A percentile compares a stretch with the other conserved stretches of the same genome.
Evolutionary conservation across 2,888 invertebrate genomes (phyloP).

Genomic region (Euproctis similis): DNA sequence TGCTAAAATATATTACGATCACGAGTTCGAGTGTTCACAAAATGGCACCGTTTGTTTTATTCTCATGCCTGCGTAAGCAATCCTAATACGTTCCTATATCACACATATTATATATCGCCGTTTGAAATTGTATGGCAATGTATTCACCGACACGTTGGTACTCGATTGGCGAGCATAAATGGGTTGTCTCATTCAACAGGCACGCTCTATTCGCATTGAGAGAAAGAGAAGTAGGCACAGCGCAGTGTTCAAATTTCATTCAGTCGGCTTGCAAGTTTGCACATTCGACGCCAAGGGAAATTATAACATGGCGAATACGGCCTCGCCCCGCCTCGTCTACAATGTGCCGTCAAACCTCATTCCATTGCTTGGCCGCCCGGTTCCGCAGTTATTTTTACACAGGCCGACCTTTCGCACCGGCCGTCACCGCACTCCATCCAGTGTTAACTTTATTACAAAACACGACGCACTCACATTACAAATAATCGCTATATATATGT

Average conservation of each 20-base stretch:
- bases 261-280: slow-evolving; percentile 48
- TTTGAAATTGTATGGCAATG: slow-evolving; percentile 1
- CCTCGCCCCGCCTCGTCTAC: slow-evolving; percentile 73
- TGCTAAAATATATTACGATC: no score
- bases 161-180: slow-evolving; percentile 19
- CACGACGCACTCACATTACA: slow-evolving; percentile 60
- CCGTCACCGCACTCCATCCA: slow-evolving; percentile 71
- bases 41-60: no score
- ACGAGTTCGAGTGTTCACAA: no score
- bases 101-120: no score
- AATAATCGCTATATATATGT: slow-evolving; percentile 27
- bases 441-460: slow-evolving; percentile 46
- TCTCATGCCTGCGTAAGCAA: no score
- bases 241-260: slow-evolving; percentile 60
- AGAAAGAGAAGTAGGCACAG: slow-evolving; percentile 64
- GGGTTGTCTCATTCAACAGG: slow-evolving; percentile 36
- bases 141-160: slow-evolving; percentile 14
- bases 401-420: slow-evolving; percentile 74
- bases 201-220: slow-evolving; percentile 49
- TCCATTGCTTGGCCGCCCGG: slow-evolving; percentile 72
- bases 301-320: slow-evolving; percentile 73
- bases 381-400: slow-evolving; percentile 77
- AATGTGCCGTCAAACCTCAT: slow-evolving; percentile 75
- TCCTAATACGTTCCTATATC: no score
- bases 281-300: slow-evolving; percentile 73